phyloP scores from a whole-genome alignment of 2,797 vertebrate species.

The Avahi laniger region DNA sequence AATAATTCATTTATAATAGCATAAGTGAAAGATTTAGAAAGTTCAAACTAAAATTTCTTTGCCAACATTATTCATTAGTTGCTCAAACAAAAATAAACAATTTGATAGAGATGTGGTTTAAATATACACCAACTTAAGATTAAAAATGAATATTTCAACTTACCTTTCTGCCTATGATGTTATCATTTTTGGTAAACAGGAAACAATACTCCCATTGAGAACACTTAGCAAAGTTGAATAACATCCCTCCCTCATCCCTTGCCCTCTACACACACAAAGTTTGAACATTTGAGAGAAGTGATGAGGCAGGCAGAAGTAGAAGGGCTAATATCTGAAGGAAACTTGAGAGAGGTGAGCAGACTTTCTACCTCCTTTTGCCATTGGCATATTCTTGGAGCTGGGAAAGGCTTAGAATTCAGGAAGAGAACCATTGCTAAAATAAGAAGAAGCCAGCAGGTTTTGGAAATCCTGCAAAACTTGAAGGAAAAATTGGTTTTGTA shows the following conservation, averaged over 20 bases:
- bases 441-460: not conserved
- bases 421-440: not conserved
- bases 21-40: not conserved
- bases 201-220: not conserved
- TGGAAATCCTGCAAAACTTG: not conserved
- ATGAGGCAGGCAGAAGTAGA: not conserved
- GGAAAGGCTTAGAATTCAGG: not conserved
- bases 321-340: not conserved
- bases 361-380: not conserved
- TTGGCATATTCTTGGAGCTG: not conserved
- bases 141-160: not conserved
- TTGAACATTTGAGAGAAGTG: not conserved
- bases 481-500: not conserved
- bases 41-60: not conserved
- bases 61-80: not conserved
- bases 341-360: not conserved
- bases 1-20: not conserved
- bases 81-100: conserved; percentile 17
- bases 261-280: not conserved
- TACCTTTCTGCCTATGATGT: not conserved
- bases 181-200: not conserved
- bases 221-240: not conserved
- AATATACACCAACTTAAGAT: not conserved
- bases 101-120: not conserved
- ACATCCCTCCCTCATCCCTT: not conserved